Percentiles rank a stretch among this genome's conserved stretches.
phyloP scores from a whole-genome alignment of 2,113 vertebrate species.

The Neodontobutis hainanensis region DNA sequence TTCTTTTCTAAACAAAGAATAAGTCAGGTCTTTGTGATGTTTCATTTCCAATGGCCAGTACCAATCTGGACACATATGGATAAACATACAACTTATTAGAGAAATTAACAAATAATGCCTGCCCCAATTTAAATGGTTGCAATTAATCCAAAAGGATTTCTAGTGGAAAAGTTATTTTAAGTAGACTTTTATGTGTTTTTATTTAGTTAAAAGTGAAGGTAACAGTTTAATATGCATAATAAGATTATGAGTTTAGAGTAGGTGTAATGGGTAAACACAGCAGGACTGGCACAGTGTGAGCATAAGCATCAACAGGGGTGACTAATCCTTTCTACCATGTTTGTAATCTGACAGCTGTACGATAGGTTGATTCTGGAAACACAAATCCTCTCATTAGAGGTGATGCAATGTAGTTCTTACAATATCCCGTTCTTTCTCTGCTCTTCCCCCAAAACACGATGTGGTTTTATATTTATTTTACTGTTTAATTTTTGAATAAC shows the following conservation, averaged over 20 bases:
- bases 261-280: constrained; percentile 28
- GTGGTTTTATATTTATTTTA: constrained; percentile 41
- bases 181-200: neutral
- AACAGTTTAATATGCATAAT: constrained; percentile 18
- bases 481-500: constrained; percentile 14
- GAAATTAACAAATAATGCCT: no score
- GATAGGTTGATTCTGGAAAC: constrained; percentile 35
- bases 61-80: no score
- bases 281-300: constrained; percentile 3
- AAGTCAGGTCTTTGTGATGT: no score
- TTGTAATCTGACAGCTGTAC: constrained; percentile 47
- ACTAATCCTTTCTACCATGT: constrained; percentile 33
- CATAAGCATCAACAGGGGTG: constrained; percentile 5
- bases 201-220: constrained; percentile 10
- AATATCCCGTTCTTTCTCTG: constrained; percentile 17
- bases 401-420: constrained; percentile 14
- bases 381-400: constrained; percentile 48
- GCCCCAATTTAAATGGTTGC: no score
- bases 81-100: neutral
- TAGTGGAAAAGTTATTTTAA: no score
- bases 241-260: constrained; percentile 23
- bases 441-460: constrained; percentile 23
- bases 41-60: no score
- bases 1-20: no score
- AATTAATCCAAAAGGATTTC: no score